These are phyloP conservation scores for Liasis olivaceus DNA, from an alignment of 2,797 vertebrate genomes.

Conservation along the genomic window DNA sequence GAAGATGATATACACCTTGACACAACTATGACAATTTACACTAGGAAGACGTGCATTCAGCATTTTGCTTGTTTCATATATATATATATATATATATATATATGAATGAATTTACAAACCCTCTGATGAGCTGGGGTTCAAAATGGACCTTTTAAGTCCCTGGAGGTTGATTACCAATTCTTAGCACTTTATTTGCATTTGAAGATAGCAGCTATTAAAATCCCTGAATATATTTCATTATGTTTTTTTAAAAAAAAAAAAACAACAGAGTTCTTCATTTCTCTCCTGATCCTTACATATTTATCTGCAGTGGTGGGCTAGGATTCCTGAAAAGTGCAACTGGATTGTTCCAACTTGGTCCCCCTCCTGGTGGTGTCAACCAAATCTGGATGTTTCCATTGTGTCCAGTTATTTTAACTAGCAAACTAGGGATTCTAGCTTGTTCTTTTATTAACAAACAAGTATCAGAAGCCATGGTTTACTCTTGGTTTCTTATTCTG, in stretches of 20 bases:
- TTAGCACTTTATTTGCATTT: constrained; percentile 3
- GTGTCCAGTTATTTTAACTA: not conserved
- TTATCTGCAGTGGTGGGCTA: no score
- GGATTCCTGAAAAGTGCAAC: not conserved
- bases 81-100: no score
- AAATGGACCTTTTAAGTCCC: not conserved
- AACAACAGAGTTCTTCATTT: not conserved
- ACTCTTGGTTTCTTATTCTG: no score
- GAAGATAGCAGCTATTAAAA: not conserved
- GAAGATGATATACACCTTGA: not conserved
- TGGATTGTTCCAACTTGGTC: not conserved
- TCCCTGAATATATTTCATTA: not conserved
- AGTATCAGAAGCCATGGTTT: not conserved
- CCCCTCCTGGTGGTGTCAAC: no score
- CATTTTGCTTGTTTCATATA: not conserved
- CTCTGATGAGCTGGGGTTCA: not conserved
- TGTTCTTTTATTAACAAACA: not conserved
- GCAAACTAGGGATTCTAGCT: not conserved
- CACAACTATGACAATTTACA: not conserved
- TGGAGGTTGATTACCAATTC: not conserved
- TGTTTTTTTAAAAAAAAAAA: not conserved
- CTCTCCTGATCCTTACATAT: not conserved
- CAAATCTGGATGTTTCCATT: not conserved
- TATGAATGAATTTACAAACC: not conserved
- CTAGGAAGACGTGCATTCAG: not conserved